Evolutionary conservation across 1,140 invertebrate genomes (phyloP).

Genomic region (Listronotus bonariensis): DNA sequence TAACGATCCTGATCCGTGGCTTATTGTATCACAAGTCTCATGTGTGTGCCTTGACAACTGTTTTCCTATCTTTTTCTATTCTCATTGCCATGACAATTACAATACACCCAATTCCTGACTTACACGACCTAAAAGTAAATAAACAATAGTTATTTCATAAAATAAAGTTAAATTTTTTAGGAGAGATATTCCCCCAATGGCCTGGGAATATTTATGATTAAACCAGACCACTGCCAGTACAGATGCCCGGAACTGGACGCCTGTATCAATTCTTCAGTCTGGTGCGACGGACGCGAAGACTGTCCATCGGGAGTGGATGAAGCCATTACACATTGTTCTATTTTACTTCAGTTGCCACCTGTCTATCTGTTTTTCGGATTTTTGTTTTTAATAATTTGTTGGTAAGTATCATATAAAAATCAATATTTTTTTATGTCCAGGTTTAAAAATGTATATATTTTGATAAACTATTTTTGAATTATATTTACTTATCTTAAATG

Average conservation of each 20-base stretch:
- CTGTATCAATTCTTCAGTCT: slow-evolving; percentile 84
- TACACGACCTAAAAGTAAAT: background rate
- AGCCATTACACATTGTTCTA: slow-evolving; percentile 76
- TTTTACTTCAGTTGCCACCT: slow-evolving; percentile 72
- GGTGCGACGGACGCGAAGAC: slow-evolving; percentile 84
- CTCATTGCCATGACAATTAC: too few species aligned
- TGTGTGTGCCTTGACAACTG: too few species aligned
- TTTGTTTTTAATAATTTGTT: slow-evolving; percentile 52
- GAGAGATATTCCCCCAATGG: slow-evolving; percentile 51
- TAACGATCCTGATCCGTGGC: too few species aligned
- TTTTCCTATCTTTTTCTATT: too few species aligned
- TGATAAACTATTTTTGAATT: too few species aligned
- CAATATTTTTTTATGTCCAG: too few species aligned
- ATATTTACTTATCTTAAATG: too few species aligned
- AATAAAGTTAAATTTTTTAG: slow-evolving; percentile 39
- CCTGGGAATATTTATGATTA: slow-evolving; percentile 59
- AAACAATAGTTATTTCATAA: background rate
- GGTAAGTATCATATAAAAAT: too few species aligned
- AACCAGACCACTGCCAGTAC: slow-evolving; percentile 74
- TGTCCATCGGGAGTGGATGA: slow-evolving; percentile 90
- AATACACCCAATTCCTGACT: too few species aligned
- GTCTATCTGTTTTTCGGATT: slow-evolving; percentile 67
- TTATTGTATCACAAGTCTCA: too few species aligned
- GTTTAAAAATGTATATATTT: too few species aligned
- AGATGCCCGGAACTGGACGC: slow-evolving; percentile 84